Evolutionary conservation across 2,888 invertebrate species (phyloP).

Genomic region (Cerceris ruficornis): DNA sequence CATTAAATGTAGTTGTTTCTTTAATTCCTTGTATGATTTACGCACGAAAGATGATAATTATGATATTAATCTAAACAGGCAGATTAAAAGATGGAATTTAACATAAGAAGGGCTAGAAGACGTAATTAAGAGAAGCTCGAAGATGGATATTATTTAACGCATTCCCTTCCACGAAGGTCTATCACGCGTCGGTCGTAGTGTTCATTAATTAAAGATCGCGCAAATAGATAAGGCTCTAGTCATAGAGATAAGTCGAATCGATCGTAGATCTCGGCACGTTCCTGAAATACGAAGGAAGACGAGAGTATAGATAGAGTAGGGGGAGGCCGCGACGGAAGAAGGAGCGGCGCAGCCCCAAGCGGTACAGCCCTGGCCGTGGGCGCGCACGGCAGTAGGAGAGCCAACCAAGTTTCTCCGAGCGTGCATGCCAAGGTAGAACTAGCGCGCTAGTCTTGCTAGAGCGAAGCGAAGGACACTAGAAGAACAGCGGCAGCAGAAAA

Average conservation of each 20-base stretch:
- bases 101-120: too few species aligned
- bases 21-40: too few species aligned
- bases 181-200: neutral
- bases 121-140: too few species aligned
- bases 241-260: slow-evolving; percentile 36
- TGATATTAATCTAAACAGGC: too few species aligned
- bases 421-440: slow-evolving; percentile 61
- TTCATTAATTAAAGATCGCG: slow-evolving; percentile 7
- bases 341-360: slow-evolving; percentile 57
- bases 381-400: slow-evolving; percentile 55
- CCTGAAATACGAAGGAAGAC: neutral
- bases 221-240: neutral
- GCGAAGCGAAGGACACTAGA: slow-evolving; percentile 70
- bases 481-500: slow-evolving; percentile 34
- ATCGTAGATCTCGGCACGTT: slow-evolving; percentile 24
- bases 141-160: too few species aligned
- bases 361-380: slow-evolving; percentile 70
- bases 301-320: slow-evolving; percentile 3
- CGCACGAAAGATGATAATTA: too few species aligned
- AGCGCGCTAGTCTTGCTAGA: slow-evolving; percentile 67
- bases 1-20: too few species aligned
- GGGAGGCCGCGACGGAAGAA: slow-evolving; percentile 43
- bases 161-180: neutral
- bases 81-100: too few species aligned
- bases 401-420: slow-evolving; percentile 61